Conservation (phyloP, 2,888 invertebrate species). For the Agapetus fuscipes region DNA sequence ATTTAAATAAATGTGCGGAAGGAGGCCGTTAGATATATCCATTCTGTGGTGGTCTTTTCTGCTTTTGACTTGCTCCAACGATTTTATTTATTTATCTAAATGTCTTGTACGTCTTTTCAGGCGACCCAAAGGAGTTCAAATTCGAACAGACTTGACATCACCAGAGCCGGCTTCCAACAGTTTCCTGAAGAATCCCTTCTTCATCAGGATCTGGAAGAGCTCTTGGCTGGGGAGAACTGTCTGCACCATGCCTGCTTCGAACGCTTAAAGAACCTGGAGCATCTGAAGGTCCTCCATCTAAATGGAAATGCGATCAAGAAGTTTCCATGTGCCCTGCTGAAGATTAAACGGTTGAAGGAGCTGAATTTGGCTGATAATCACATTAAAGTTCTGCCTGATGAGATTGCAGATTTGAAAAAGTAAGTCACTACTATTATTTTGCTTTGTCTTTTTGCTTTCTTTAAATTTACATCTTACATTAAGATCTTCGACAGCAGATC, state of each 20-base stretch:
- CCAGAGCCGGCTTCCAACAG: conserved; percentile 30
- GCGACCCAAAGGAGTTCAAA: conserved; percentile 21
- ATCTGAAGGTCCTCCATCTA: conserved; percentile 33
- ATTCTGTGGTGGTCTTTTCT: too few species aligned
- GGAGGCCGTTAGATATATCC: too few species aligned
- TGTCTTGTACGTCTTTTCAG: too few species aligned
- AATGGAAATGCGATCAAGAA: conserved; percentile 47
- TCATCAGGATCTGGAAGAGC: conserved; percentile 23
- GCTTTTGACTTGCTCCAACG: too few species aligned
- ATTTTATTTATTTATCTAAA: too few species aligned
- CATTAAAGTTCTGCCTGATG: conserved; percentile 52
- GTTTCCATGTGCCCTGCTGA: conserved; percentile 51
- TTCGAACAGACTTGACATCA: conserved; percentile 31
- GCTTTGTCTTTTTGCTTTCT: too few species aligned
- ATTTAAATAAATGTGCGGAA: too few species aligned
- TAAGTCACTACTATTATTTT: too few species aligned
- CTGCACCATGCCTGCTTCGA: conserved; percentile 23
- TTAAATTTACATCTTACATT: too few species aligned
- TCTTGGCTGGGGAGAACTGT: conserved; percentile 24
- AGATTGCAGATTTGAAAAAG: conserved; percentile 49
- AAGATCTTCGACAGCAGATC: too few species aligned
- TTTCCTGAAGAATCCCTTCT: conserved; percentile 29
- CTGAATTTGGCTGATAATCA: conserved; percentile 62
- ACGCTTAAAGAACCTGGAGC: conserved; percentile 20
- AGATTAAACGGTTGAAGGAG: conserved; percentile 49